phyloP scores from a whole-genome alignment of 37 sponge, comb jelly and placozoan genomes.

The Halichondria panicea region DNA sequence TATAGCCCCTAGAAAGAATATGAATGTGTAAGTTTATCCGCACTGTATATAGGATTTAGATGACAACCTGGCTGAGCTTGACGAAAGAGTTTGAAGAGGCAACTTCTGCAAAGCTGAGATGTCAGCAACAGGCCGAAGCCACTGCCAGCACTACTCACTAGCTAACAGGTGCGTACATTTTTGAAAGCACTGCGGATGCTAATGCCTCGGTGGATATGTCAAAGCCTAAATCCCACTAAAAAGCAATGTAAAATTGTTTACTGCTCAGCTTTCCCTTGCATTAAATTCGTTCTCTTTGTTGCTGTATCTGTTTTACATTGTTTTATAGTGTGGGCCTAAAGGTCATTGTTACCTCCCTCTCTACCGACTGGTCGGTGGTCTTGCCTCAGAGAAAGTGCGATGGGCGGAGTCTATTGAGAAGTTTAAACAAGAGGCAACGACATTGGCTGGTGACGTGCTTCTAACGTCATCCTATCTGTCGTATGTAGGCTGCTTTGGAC shows the following conservation, averaged over 20 bases:
- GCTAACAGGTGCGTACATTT: constrained; percentile 91
- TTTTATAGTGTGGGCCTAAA: constrained; percentile 38
- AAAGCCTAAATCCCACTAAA: constrained; percentile 82
- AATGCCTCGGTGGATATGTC: constrained; percentile 88
- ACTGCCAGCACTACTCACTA: constrained; percentile 84
- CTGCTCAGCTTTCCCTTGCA: constrained; percentile 73
- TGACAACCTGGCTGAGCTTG: constrained; percentile 92
- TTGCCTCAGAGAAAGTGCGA: constrained; percentile 97
- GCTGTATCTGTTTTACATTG: background rate
- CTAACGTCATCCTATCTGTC: constrained; percentile 94
- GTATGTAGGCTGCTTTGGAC: constrained; percentile 96
- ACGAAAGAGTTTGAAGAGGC: constrained; percentile 93
- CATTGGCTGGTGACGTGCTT: constrained; percentile 96
- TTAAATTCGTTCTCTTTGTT: background rate
- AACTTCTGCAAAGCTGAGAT: constrained; percentile 94
- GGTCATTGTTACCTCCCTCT: background rate
- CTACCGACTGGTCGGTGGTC: constrained; percentile 87
- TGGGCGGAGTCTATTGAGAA: constrained; percentile 96
- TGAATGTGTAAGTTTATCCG: background rate
- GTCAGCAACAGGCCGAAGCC: constrained; percentile 95
- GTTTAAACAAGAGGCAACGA: constrained; percentile 83
- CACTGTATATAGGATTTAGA: constrained; percentile 68
- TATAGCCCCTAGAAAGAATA: background rate
- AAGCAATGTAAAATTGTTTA: constrained; percentile 72
- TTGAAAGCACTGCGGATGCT: constrained; percentile 97